Evolutionary conservation across 2,888 invertebrate species (phyloP).

Genomic region (Patella ulyssiponensis): DNA sequence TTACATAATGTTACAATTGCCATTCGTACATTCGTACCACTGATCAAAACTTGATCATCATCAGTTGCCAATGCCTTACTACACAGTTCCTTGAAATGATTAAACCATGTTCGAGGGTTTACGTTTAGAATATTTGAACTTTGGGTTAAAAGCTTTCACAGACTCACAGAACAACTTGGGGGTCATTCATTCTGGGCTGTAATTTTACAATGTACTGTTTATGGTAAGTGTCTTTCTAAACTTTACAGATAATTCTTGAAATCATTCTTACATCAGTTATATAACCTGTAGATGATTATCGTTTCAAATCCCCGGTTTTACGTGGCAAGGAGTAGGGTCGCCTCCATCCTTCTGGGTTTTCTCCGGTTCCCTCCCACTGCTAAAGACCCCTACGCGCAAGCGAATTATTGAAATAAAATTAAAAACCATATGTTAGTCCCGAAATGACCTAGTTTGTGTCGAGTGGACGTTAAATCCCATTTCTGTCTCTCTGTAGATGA

Average conservation of each 20-base stretch:
- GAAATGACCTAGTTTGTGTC: too few species aligned
- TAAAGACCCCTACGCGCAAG: too few species aligned
- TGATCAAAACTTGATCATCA: background rate
- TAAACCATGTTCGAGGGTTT: background rate
- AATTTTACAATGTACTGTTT: background rate
- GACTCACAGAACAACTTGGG: background rate
- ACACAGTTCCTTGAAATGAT: background rate
- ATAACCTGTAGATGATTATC: too few species aligned
- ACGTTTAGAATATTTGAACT: background rate
- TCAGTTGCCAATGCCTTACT: background rate
- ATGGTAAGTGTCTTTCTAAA: background rate
- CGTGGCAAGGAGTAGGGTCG: too few species aligned
- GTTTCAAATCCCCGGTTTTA: too few species aligned
- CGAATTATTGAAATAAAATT: too few species aligned
- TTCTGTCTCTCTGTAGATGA: background rate
- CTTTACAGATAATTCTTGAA: conserved; percentile 1
- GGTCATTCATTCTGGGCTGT: background rate
- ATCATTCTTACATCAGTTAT: background rate
- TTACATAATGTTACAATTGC: background rate
- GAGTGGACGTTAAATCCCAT: too few species aligned
- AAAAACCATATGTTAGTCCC: too few species aligned
- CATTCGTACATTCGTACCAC: background rate
- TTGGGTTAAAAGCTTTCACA: background rate
- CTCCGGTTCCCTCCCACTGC: too few species aligned
- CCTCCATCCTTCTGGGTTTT: too few species aligned